Evolutionary conservation across 2,113 vertebrate species (phyloP).

Genomic region (Rhynchomys soricoides): DNA sequence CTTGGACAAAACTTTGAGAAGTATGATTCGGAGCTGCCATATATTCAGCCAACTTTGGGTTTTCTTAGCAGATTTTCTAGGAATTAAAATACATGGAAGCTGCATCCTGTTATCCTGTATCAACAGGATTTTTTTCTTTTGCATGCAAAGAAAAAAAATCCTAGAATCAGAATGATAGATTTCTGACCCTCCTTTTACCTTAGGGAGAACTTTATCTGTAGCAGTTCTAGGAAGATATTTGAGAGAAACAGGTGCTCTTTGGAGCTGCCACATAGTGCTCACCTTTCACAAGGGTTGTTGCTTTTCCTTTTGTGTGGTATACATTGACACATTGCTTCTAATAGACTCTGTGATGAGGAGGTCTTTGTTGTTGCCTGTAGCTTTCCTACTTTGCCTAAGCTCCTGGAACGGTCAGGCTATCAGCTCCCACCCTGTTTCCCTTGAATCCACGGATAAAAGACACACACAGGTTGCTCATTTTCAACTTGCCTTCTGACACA

Average conservation of each 20-base stretch:
- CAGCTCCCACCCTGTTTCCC: too few species aligned
- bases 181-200: neutral
- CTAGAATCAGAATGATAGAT: neutral
- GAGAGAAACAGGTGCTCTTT: neutral
- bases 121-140: too few species aligned
- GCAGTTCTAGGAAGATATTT: neutral
- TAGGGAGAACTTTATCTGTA: neutral
- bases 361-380: neutral
- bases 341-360: neutral
- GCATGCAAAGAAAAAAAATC: neutral
- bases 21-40: neutral
- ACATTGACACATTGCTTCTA: neutral
- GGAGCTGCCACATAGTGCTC: slow-evolving; percentile 26
- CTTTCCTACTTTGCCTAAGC: too few species aligned
- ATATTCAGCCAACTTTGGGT: neutral
- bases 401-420: too few species aligned
- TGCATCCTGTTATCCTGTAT: neutral
- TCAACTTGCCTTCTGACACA: too few species aligned
- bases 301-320: neutral
- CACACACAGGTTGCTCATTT: too few species aligned
- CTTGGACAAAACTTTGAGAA: neutral
- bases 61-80: neutral
- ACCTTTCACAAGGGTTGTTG: neutral
- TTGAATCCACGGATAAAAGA: too few species aligned
- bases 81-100: neutral